A percentile compares a stretch with the other conserved stretches of the same genome.
Evolutionary conservation across 1,140 invertebrate genomes (phyloP).

Genomic region (Harlomillsia oculata): DNA sequence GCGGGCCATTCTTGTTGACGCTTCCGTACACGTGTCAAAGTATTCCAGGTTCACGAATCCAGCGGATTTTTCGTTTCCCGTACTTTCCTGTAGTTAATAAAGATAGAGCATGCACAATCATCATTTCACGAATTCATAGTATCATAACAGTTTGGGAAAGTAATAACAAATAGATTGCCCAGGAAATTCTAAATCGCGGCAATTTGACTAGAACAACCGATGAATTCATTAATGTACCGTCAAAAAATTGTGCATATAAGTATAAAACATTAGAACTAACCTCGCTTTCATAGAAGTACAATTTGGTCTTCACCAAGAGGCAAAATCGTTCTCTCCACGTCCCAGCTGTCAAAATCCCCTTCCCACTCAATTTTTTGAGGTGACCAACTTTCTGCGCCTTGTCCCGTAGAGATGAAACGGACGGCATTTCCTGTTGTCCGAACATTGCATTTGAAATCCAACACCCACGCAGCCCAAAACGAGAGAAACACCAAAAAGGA

Average conservation of each 20-base stretch:
- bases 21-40: slow-evolving; percentile 38
- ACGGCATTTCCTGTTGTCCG: slow-evolving; percentile 22
- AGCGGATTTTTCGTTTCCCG: slow-evolving; percentile 35
- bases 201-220: too few species aligned
- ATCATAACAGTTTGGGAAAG: too few species aligned
- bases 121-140: too few species aligned
- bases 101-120: too few species aligned
- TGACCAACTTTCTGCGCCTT: slow-evolving; percentile 32
- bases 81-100: slow-evolving; percentile 37
- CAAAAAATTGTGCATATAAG: background rate
- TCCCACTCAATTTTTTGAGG: slow-evolving; percentile 38
- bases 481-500: too few species aligned
- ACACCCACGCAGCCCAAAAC: too few species aligned
- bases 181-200: background rate
- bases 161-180: background rate
- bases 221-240: background rate
- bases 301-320: slow-evolving; percentile 37
- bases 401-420: slow-evolving; percentile 12
- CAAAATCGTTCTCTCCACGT: slow-evolving; percentile 39
- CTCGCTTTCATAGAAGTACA: slow-evolving; percentile 39
- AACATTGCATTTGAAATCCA: slow-evolving; percentile 7
- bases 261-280: slow-evolving; percentile 21
- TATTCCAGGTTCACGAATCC: slow-evolving; percentile 40
- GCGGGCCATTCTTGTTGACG: slow-evolving; percentile 36
- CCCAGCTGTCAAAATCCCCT: slow-evolving; percentile 37